Conservation (phyloP, 2,797 vertebrate species). For the Pyrocephalus nanus region DNA sequence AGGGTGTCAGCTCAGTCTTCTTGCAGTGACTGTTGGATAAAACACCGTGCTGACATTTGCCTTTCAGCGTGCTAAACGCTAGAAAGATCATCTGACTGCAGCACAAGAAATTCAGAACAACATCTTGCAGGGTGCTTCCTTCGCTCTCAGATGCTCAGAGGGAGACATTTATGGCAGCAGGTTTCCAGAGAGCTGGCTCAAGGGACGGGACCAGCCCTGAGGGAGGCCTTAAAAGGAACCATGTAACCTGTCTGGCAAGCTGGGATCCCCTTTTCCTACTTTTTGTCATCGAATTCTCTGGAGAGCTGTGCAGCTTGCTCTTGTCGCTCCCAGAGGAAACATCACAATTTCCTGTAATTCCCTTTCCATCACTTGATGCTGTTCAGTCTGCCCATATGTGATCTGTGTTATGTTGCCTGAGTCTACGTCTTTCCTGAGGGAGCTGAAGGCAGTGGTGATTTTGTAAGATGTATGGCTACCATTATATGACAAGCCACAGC, state of each 20-base stretch:
- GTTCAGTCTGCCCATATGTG: not conserved
- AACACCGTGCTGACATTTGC: slow-evolving; percentile 6
- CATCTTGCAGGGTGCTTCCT: not conserved
- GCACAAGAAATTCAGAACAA: not conserved
- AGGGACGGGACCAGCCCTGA: not conserved
- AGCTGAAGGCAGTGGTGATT: not conserved
- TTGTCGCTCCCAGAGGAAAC: not conserved
- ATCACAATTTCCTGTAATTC: not conserved
- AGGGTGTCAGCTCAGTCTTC: not conserved
- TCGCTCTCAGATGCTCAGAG: accelerated
- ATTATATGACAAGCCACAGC: not conserved
- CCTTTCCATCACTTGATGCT: not conserved
- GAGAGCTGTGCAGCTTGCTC: not conserved
- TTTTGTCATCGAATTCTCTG: not conserved
- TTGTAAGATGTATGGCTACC: not conserved
- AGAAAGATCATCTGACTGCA: not conserved
- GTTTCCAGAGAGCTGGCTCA: not conserved
- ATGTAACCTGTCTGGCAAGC: not conserved
- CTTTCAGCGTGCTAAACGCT: not conserved
- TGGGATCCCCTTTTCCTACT: not conserved
- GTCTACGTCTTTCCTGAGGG: not conserved
- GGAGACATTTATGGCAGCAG: not conserved
- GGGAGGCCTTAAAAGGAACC: not conserved
- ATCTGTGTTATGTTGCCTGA: not conserved
- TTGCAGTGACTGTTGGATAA: not conserved